Percentiles rank a stretch among this genome's conserved stretches.
Evolutionary conservation across 2,888 invertebrate species (phyloP).

Genomic region (Empis livida): DNA sequence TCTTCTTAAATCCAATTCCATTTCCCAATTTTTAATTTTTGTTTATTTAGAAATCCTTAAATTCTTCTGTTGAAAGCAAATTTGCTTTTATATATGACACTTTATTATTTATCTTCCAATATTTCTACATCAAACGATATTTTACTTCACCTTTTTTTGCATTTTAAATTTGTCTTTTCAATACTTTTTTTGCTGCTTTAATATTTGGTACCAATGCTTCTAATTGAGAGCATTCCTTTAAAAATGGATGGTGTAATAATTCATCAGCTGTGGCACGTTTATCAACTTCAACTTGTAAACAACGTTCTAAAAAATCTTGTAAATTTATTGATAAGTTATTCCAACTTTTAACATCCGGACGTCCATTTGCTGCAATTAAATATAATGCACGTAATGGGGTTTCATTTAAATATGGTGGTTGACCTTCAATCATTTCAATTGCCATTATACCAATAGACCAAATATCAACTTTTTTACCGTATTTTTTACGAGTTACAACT

Average conservation of each 20-base stretch:
- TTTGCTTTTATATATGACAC: background rate
- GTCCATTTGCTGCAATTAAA: slow-evolving; percentile 88
- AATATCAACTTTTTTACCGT: slow-evolving; percentile 86
- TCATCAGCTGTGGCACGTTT: slow-evolving; percentile 76
- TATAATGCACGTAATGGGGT: slow-evolving; percentile 85
- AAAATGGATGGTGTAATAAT: slow-evolving; percentile 78
- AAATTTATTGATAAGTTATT: slow-evolving; percentile 62
- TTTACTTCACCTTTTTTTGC: background rate
- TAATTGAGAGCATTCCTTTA: slow-evolving; percentile 72
- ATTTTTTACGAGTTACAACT: slow-evolving; percentile 82
- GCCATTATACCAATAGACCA: slow-evolving; percentile 98
- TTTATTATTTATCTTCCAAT: too few species aligned
- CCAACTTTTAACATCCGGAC: slow-evolving; percentile 80
- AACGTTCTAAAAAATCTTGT: slow-evolving; percentile 74
- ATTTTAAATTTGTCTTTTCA: slow-evolving; percentile 35
- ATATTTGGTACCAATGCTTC: slow-evolving; percentile 77
- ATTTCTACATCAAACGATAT: too few species aligned
- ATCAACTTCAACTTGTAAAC: slow-evolving; percentile 83
- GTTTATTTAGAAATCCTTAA: too few species aligned
- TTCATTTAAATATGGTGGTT: slow-evolving; percentile 93
- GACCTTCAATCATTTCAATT: slow-evolving; percentile 87
- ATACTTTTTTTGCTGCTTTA: slow-evolving; percentile 76
- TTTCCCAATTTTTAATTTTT: too few species aligned
- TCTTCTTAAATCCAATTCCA: too few species aligned
- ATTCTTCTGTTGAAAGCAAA: too few species aligned